phyloP scores from a whole-genome alignment of 2,797 vertebrate genomes.

The Anguilla pacifica region DNA sequence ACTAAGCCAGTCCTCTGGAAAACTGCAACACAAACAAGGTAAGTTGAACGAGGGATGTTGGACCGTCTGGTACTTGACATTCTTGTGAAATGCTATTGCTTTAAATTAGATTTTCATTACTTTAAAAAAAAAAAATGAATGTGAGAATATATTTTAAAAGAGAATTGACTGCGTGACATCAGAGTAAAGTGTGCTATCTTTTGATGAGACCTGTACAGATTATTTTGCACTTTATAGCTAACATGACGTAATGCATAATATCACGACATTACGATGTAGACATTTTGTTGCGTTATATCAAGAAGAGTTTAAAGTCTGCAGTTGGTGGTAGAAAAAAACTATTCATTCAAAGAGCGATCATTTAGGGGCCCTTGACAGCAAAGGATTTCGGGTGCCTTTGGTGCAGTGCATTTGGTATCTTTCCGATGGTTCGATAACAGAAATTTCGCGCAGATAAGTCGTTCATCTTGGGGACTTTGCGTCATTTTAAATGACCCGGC shows the following conservation, averaged over 20 bases:
- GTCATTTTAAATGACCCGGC: neutral
- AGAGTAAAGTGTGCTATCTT: no score
- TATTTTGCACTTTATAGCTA: neutral
- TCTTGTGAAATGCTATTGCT: no score
- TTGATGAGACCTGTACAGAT: no score
- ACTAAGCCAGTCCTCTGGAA: neutral
- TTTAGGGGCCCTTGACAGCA: neutral
- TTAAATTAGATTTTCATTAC: no score
- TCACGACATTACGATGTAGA: neutral
- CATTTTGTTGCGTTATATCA: no score
- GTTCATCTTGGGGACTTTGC: neutral
- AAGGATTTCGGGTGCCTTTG: neutral
- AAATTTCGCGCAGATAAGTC: neutral
- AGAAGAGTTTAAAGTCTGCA: no score
- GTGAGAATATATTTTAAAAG: no score
- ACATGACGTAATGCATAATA: neutral
- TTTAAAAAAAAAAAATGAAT: no score
- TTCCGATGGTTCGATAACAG: neutral
- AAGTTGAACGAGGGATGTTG: constrained; percentile 12
- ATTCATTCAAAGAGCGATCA: neutral
- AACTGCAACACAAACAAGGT: constrained; percentile 1
- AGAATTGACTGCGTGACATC: no score
- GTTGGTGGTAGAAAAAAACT: neutral
- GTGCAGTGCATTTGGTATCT: neutral
- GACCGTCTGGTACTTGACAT: constrained; percentile 45